phyloP scores from a whole-genome alignment of 2,797 vertebrate genomes.

The Myripristis jacobus region DNA sequence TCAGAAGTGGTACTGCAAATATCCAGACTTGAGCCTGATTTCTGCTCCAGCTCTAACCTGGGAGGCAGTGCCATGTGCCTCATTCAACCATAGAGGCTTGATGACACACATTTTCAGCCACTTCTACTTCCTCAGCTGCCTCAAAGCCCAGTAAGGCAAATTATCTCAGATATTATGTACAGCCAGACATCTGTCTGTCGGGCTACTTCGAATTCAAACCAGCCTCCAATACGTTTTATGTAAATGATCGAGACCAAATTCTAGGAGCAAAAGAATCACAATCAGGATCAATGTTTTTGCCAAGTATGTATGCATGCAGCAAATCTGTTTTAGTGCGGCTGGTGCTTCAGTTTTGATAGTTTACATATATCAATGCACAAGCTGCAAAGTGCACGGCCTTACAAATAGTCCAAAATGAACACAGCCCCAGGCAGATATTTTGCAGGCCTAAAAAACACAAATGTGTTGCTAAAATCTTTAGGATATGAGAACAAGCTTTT shows the following conservation, averaged over 20 bases:
- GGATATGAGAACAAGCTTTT: not conserved
- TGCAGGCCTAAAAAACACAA: no score
- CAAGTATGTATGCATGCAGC: not conserved
- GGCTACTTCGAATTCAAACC: not conserved
- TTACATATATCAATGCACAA: not conserved
- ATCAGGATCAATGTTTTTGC: not conserved
- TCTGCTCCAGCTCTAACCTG: slow-evolving; percentile 51
- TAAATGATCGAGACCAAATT: not conserved
- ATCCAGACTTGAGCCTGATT: slow-evolving; percentile 43
- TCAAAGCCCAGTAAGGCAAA: slow-evolving; percentile 6
- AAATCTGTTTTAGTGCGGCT: not conserved
- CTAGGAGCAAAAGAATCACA: not conserved
- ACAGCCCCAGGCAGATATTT: no score
- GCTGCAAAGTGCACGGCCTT: not conserved
- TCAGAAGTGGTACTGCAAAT: slow-evolving; percentile 44
- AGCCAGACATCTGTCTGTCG: not conserved
- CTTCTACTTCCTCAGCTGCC: slow-evolving; percentile 12
- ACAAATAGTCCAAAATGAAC: not conserved
- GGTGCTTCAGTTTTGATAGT: not conserved
- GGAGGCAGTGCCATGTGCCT: slow-evolving; percentile 46
- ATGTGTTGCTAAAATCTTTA: not conserved
- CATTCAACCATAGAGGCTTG: slow-evolving; percentile 12
- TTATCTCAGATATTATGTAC: slow-evolving; percentile 14
- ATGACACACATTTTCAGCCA: slow-evolving; percentile 30
- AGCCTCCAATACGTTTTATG: not conserved